Evolutionary conservation across 2,888 invertebrate species (phyloP), one percentile per base, ranked within the genome.

Genomic region (Eilema depressum): DNA sequence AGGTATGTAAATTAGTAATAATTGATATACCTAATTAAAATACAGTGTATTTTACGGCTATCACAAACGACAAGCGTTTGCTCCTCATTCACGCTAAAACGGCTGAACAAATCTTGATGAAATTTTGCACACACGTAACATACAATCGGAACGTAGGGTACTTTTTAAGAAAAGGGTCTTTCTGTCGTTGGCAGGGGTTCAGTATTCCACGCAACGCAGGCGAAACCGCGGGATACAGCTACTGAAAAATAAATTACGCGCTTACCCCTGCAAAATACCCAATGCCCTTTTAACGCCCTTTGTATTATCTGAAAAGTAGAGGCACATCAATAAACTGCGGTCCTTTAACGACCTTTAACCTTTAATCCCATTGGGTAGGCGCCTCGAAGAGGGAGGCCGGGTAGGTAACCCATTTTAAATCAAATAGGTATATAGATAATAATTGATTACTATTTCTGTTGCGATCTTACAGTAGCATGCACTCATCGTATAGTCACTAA

Each of bases 1-100:
- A 94, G 95, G 95, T 94, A 85, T 33, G 26, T 41, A 26, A 12
- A 7, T 25, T 26, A 3, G 23, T 23, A 33, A 7, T 25, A 47
- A 41, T 63, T 5, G n/a, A 41, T 10, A 3, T 8, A 23, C 0
- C 20, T 33, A 23, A 14, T 33, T 62, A 14, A 37, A 33, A n/a
- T 33, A 12, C 14, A 33, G 23, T 33, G n/a, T 3, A 5, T 17
- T 20, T n/a, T 53, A 53, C 2, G 1, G 10, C 20, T n/a, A n/a
- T 53, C n/a, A 53, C 20, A n/a, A 53, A 53, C 3, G n/a, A 1
- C 10, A 53, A 53, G 53, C n/a, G n/a, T 53, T 53, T 20, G 20
- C 47, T 47, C 1, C 20, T 47, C 41, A 1, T 20, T 47, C 47
- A 47, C 1, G 20, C n/a, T 8, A 53, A n/a, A 53, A n/a, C n/a